These are phyloP conservation scores for Pachyseris speciosa DNA, from an alignment of 64 coral and sea anemone genomes.

Conservation along the genomic window DNA sequence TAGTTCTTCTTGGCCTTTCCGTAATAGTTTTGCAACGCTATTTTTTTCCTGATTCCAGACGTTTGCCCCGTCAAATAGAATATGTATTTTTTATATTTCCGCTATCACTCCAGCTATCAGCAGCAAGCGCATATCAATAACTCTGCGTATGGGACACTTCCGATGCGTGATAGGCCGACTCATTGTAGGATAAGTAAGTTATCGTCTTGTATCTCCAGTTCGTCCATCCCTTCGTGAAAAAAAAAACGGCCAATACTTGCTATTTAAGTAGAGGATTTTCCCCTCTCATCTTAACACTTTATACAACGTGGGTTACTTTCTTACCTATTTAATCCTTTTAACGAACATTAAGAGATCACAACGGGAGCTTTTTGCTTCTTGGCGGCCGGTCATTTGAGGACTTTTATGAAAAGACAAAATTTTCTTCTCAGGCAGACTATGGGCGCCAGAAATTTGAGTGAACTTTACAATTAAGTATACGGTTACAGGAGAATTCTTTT, in stretches of 20 bases:
- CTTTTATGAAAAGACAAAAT: conserved; percentile 4
- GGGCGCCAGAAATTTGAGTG: background rate
- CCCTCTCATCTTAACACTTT: background rate
- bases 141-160: background rate
- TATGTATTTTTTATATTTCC: conserved; percentile 27
- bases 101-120: conserved; percentile 21
- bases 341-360: background rate
- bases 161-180: background rate
- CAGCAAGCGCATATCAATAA: conserved; percentile 3
- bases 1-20: background rate
- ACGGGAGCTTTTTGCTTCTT: background rate
- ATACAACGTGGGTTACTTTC: background rate
- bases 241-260: background rate
- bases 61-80: conserved; percentile 9
- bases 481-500: conserved; percentile 19
- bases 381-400: background rate
- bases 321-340: background rate
- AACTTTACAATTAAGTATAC: background rate
- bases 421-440: conserved; percentile 12
- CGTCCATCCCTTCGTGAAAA: background rate
- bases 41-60: conserved; percentile 31
- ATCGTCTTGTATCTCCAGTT: background rate
- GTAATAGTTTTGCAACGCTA: background rate
- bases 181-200: background rate
- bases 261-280: background rate